Evolutionary conservation across 2,888 invertebrate species (phyloP), one percentile per base, ranked within the genome.

Genomic region (Oxycera nigricornis): DNA sequence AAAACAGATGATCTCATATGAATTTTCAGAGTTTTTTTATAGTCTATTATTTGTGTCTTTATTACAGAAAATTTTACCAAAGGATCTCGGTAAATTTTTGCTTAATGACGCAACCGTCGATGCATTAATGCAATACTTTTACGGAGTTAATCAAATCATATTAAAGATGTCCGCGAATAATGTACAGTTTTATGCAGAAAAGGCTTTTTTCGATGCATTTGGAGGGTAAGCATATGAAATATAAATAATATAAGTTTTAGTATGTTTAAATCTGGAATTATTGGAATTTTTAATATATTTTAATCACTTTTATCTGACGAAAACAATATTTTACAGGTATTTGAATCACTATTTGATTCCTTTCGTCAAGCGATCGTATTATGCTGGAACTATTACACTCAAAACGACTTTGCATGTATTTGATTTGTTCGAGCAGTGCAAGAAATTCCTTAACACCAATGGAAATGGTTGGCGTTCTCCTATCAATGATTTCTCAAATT

Each of bases 381-480:
- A 85, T 57, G 82, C 82, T 1, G 85, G 85, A 0, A 77, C 81
- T 1, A 75, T 83, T 0, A 80, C 81, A 7, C 75, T 82, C 0
- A 79, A 76, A 73, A 81, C 81, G 0, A 79, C 81, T 17, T 74
- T 82, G 73, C 81, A 81, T 41, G 73, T 85, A 41, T 74, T 79
- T 17, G 76, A 77, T 1, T 76, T 85, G 0, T 82, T 81, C 73
- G 78, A 79, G 1, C 80, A 83, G 74, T 82, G 83, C 39, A 82
- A 80, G 75, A 30, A 73, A 1, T 77, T 79, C 26, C 79, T 85
- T 9, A 85, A 85, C 74, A 85, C 85, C 1, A 82, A 85, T 74
- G 85, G 85, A 14, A 84, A 85, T 74, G 83, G 82, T 9, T 85
- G 85, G 85, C 79, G 73, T 30, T 20, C 76, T 4, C 81, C 84